Evolutionary conservation across 2,888 invertebrate species (phyloP).

Genomic region (Atethmia centrago): DNA sequence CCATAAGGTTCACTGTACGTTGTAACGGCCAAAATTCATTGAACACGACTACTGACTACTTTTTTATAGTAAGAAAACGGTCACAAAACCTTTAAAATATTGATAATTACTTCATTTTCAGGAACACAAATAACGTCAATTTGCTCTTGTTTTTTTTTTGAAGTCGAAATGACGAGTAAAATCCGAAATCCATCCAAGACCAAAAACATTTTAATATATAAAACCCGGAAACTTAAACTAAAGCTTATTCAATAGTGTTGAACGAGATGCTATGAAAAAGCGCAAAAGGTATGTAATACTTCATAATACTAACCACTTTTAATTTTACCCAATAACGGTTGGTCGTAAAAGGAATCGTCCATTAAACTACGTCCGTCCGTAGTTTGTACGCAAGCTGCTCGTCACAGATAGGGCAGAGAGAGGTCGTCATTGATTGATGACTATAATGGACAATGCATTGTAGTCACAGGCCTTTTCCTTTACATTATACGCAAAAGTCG

Average conservation of each 20-base stretch:
- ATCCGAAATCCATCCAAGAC: background rate
- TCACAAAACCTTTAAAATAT: too few species aligned
- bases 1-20: background rate
- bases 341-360: constrained; percentile 21
- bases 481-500: constrained; percentile 43
- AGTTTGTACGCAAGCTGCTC: constrained; percentile 43
- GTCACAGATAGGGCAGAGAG: constrained; percentile 61
- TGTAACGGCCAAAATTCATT: background rate
- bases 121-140: too few species aligned
- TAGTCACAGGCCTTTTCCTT: constrained; percentile 33
- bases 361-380: constrained; percentile 33
- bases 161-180: background rate
- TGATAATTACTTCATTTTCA: too few species aligned
- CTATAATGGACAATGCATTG: constrained; percentile 51
- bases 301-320: background rate
- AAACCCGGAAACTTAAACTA: background rate
- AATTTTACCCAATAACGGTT: constrained; percentile 4
- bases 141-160: too few species aligned
- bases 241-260: background rate
- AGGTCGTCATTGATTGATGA: constrained; percentile 62
- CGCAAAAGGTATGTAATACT: background rate
- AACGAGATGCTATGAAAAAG: background rate
- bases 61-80: too few species aligned
- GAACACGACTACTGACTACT: background rate
- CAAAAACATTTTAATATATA: background rate